A percentile compares a stretch with the other conserved stretches of the same genome.
Evolutionary conservation across 2,888 invertebrate genomes (phyloP).

Genomic region (Hypselothyrea guttata): DNA sequence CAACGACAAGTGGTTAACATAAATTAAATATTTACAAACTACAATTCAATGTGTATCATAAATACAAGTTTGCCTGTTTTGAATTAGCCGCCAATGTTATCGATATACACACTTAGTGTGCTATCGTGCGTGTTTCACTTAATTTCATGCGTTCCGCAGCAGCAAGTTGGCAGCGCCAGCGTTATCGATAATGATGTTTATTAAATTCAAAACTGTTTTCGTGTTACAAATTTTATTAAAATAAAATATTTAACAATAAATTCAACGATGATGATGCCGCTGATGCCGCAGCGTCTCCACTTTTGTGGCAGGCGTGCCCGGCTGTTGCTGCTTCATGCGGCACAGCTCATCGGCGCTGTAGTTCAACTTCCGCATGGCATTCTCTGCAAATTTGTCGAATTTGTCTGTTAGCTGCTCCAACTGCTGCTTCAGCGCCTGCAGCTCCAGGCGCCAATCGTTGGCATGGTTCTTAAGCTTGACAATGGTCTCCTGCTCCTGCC

Average conservation of each 20-base stretch:
- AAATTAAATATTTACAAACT: too few relatives aligned
- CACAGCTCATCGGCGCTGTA: slow-evolving; percentile 77
- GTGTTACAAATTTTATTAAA: neutral
- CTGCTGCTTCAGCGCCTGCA: slow-evolving; percentile 70
- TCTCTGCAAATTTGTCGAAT: slow-evolving; percentile 76
- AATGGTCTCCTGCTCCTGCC: slow-evolving; percentile 59
- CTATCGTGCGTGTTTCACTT: too few relatives aligned
- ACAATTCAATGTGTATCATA: slow-evolving; percentile 23
- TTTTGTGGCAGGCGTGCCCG: slow-evolving; percentile 21
- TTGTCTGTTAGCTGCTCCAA: slow-evolving; percentile 69
- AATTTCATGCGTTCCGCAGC: neutral
- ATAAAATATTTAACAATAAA: too few relatives aligned
- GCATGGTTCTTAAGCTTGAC: slow-evolving; percentile 68
- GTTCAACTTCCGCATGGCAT: slow-evolving; percentile 72
- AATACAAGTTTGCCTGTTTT: slow-evolving; percentile 4
- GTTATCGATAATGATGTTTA: neutral
- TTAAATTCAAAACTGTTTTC: too few relatives aligned
- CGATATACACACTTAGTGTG: neutral
- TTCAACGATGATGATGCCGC: slow-evolving; percentile 52
- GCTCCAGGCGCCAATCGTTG: slow-evolving; percentile 72
- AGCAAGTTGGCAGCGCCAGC: neutral
- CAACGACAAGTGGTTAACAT: slow-evolving; percentile 81
- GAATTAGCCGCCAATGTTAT: neutral
- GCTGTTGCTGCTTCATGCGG: slow-evolving; percentile 72
- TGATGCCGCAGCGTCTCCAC: slow-evolving; percentile 43